Conservation (phyloP, 2,113 vertebrate species). For the Nestor notabilis region DNA sequence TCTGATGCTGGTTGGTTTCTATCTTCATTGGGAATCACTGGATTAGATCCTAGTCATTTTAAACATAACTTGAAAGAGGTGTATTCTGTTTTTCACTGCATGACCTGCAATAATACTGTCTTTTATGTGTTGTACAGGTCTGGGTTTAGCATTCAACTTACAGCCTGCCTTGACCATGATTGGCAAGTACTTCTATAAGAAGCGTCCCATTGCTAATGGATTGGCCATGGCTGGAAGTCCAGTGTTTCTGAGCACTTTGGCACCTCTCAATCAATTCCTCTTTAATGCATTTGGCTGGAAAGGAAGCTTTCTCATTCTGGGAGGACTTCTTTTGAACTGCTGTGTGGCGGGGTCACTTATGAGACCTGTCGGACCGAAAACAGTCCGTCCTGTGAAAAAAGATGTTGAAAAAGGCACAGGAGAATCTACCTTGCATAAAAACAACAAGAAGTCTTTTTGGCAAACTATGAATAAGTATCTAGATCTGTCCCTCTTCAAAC, state of each 20-base stretch:
- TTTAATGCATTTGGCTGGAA: conserved; percentile 94
- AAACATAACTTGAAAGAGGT: neutral
- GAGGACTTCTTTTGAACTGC: conserved; percentile 90
- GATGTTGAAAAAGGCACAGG: conserved; percentile 64
- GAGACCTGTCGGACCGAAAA: conserved; percentile 83
- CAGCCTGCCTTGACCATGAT: conserved; percentile 97
- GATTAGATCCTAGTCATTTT: neutral
- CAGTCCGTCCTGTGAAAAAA: conserved; percentile 63
- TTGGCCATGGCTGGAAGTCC: conserved; percentile 97
- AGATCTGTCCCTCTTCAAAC: conserved; percentile 93
- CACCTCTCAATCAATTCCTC: conserved; percentile 95
- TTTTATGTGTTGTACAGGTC: conserved; percentile 77
- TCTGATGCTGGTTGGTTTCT: neutral
- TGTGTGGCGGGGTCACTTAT: conserved; percentile 94
- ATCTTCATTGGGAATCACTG: neutral
- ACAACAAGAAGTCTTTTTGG: conserved; percentile 67
- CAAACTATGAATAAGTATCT: conserved; percentile 87
- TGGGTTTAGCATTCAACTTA: conserved; percentile 96
- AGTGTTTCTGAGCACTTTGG: conserved; percentile 93
- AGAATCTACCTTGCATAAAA: conserved; percentile 50
- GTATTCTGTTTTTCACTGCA: neutral
- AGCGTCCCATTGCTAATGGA: conserved; percentile 93
- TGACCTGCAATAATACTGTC: conserved; percentile 25
- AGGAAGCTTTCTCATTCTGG: conserved; percentile 95
- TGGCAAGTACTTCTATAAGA: conserved; percentile 93